Evolutionary conservation across 2,888 invertebrate species (phyloP).

Genomic region (Tenthredo scrophulariae): DNA sequence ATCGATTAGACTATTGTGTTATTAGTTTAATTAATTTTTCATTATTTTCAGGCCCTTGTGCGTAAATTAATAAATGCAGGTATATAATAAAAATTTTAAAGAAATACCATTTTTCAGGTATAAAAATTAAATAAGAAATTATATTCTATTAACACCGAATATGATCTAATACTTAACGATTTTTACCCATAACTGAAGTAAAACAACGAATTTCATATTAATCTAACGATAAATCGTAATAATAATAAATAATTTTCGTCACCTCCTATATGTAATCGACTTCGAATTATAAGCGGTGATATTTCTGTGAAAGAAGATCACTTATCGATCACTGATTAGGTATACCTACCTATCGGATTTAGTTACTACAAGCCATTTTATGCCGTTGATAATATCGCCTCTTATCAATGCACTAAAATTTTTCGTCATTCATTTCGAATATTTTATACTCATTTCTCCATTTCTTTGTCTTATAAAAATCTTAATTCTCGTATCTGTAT

Average conservation of each 20-base stretch:
- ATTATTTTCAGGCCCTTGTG: constrained; percentile 47
- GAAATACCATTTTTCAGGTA: not conserved
- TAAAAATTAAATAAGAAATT: not conserved
- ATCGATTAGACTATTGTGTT: not conserved
- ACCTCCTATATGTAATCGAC: not conserved
- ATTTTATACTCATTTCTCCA: not conserved
- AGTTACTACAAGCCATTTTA: not conserved
- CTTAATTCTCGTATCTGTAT: no score
- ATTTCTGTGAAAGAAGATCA: not conserved
- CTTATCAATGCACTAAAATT: not conserved
- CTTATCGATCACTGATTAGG: not conserved
- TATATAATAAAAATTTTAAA: not conserved
- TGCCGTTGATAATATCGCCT: not conserved
- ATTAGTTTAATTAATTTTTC: not conserved
- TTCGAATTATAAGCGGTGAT: not conserved
- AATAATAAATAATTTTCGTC: not conserved
- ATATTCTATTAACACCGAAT: not conserved
- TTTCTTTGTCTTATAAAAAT: not conserved
- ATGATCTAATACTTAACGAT: not conserved
- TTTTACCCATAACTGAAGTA: not conserved
- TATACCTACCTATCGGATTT: not conserved
- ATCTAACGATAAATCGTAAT: not conserved
- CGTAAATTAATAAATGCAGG: not conserved
- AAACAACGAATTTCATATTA: not conserved
- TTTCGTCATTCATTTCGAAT: not conserved